phyloP scores from a whole-genome alignment of 2,113 vertebrate species.

The Cololabis saira region DNA sequence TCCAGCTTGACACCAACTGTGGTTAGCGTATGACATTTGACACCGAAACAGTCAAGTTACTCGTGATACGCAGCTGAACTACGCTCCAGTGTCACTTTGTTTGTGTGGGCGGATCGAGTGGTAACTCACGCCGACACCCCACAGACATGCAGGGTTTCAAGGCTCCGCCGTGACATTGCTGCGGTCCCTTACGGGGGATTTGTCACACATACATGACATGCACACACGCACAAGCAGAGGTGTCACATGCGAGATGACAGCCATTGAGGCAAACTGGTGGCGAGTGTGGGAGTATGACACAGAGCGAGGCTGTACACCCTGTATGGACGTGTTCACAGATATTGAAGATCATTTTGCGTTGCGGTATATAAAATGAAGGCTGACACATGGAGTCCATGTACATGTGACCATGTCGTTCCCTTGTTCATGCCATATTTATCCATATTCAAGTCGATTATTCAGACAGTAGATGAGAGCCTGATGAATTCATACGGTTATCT shows the following conservation, averaged over 20 bases:
- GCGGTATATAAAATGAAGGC: background rate
- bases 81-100: conserved; percentile 29
- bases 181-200: conserved; percentile 27
- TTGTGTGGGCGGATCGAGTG: conserved; percentile 34
- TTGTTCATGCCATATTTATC: conserved; percentile 2
- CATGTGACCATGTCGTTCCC: background rate
- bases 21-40: conserved; percentile 6
- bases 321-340: background rate
- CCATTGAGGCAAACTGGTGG: conserved; percentile 20
- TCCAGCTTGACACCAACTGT: conserved; percentile 7
- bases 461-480: background rate
- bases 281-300: conserved; percentile 14
- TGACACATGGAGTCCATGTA: background rate
- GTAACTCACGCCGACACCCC: conserved; percentile 18
- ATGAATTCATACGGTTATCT: background rate
- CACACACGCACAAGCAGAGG: conserved; percentile 7
- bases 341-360: conserved; percentile 5
- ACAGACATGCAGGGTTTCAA: conserved; percentile 5
- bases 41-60: conserved; percentile 12
- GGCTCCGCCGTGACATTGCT: conserved; percentile 24
- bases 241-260: conserved; percentile 40
- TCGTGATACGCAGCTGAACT: conserved; percentile 12
- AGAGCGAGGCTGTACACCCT: background rate
- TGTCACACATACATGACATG: conserved; percentile 35
- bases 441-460: conserved; percentile 20